Conservation (phyloP, 2,113 vertebrate genomes). For the Balaeniceps rex region DNA sequence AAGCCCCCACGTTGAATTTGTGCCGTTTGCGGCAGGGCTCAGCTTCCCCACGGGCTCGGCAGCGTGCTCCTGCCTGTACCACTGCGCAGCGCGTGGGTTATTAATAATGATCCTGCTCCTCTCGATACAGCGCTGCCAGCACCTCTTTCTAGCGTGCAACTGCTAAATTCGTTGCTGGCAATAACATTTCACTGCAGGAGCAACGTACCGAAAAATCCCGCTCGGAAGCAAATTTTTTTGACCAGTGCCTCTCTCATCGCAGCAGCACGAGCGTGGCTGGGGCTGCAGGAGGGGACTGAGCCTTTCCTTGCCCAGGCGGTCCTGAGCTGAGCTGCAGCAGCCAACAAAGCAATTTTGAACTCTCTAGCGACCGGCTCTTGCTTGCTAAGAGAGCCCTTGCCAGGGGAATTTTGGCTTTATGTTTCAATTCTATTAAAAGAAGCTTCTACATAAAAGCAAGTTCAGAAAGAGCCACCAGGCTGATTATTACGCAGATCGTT, state of each 20-base stretch:
- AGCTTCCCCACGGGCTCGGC: neutral
- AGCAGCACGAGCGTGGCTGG: neutral
- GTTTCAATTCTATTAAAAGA: neutral
- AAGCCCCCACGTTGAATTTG: neutral
- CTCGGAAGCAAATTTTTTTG: neutral
- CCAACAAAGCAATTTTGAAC: neutral
- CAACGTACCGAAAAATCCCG: neutral
- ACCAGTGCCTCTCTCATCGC: fast-evolving
- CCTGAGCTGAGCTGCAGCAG: neutral
- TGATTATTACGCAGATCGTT: neutral
- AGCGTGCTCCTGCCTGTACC: neutral
- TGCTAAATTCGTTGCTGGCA: neutral
- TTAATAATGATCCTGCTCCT: fast-evolving
- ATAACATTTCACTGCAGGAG: fast-evolving
- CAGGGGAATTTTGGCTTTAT: neutral
- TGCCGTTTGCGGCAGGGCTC: neutral
- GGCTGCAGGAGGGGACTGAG: neutral
- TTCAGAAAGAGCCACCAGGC: neutral
- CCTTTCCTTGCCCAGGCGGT: neutral
- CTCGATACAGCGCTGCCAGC: neutral
- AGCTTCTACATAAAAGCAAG: neutral
- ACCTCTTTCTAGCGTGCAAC: fast-evolving
- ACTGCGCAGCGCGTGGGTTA: fast-evolving
- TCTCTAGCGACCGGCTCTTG: neutral
- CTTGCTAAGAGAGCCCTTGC: neutral